Conservation (phyloP, 2,797 vertebrate genomes). For the Acanthiza pusilla region DNA sequence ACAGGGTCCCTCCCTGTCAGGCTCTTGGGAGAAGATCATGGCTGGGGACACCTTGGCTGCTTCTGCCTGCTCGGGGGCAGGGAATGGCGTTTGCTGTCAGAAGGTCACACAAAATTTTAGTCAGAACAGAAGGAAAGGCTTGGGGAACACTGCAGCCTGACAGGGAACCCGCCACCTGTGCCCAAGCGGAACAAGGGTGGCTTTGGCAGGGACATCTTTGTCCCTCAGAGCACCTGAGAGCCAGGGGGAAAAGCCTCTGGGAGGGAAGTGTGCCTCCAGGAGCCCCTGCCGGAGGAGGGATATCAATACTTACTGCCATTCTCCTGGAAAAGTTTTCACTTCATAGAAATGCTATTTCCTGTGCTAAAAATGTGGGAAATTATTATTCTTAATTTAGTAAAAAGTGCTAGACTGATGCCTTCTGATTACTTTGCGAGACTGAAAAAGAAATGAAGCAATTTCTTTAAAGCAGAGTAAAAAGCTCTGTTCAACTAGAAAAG, state of each 20-base stretch:
- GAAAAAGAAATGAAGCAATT: neutral
- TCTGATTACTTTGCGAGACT: neutral
- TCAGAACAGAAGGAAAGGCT: neutral
- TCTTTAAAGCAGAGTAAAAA: neutral
- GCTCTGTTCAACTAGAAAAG: neutral
- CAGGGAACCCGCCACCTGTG: fast-evolving
- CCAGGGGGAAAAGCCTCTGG: neutral
- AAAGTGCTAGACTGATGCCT: fast-evolving
- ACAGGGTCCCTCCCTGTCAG: fast-evolving
- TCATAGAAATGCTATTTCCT: neutral
- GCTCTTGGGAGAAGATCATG: neutral
- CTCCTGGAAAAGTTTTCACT: neutral
- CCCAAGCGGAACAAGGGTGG: fast-evolving
- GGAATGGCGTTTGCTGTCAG: neutral
- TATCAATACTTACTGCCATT: fast-evolving
- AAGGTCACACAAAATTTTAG: neutral
- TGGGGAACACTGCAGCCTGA: neutral
- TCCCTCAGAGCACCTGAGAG: fast-evolving
- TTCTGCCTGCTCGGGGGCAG: neutral
- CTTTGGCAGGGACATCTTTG: neutral
- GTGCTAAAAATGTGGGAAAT: neutral
- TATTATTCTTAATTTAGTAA: neutral
- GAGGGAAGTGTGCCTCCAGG: neutral
- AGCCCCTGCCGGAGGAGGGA: neutral
- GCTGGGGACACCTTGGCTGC: neutral